Evolutionary conservation across 2,113 vertebrate species (phyloP).

Genomic region (Seriola aureovittata): DNA sequence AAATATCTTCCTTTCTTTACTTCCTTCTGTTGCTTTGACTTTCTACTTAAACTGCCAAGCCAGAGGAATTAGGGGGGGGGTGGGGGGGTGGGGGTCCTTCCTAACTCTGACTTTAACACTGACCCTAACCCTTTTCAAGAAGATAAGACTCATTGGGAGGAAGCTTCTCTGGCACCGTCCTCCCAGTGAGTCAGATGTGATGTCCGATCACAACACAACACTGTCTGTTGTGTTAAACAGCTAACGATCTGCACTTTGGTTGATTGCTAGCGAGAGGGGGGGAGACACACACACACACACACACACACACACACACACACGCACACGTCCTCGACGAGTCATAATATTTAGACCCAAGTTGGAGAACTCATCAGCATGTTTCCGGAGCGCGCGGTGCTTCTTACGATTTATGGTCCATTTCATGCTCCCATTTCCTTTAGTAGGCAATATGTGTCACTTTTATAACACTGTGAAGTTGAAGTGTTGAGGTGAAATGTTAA

Average conservation of each 20-base stretch:
- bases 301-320: background rate
- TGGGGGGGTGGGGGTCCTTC: no score
- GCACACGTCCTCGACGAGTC: conserved; percentile 41
- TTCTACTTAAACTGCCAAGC: background rate
- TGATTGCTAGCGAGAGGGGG: conserved; percentile 52
- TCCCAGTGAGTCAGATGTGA: conserved; percentile 22
- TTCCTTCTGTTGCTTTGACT: background rate
- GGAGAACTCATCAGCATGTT: conserved; percentile 72
- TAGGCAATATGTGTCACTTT: conserved; percentile 81
- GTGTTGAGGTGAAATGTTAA: conserved; percentile 80
- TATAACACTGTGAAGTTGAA: conserved; percentile 77
- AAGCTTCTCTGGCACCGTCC: background rate
- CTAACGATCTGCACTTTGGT: conserved; percentile 64
- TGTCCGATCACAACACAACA: conserved; percentile 28
- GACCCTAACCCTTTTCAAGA: background rate
- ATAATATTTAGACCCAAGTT: conserved; percentile 74
- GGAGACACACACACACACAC: conserved; percentile 7
- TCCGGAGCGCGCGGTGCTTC: conserved; percentile 69
- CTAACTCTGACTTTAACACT: background rate
- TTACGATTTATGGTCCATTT: conserved; percentile 74
- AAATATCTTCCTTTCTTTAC: no score
- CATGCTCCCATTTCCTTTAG: conserved; percentile 79
- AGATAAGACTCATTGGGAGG: no score
- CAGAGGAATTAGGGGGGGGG: no score
- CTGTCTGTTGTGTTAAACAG: conserved; percentile 50